phyloP scores from a whole-genome alignment of 1,140 invertebrate species.

The Sweltsa coloradensis region DNA sequence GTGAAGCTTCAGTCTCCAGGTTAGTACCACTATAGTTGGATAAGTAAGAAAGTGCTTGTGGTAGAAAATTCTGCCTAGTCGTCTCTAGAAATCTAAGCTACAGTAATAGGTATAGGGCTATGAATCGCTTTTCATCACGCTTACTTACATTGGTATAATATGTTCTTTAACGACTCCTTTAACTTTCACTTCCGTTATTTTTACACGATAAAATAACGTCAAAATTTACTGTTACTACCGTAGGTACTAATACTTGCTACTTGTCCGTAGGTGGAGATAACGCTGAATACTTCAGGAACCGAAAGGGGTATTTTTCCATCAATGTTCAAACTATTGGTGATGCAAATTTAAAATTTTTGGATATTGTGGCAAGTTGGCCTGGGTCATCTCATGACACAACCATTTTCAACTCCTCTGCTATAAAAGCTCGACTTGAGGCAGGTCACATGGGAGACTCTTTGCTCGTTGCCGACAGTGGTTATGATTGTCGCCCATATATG shows the following conservation, averaged over 20 bases:
- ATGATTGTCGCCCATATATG: conserved; percentile 13
- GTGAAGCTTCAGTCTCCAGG: conserved; percentile 31
- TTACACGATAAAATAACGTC: not conserved
- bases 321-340: conserved; percentile 6
- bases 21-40: no score
- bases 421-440: not conserved
- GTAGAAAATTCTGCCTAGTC: no score
- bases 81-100: no score
- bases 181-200: not conserved
- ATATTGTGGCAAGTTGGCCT: conserved; percentile 7
- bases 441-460: no score
- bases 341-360: conserved; percentile 4
- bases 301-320: conserved; percentile 6
- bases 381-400: conserved; percentile 3
- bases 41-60: no score
- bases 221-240: not conserved
- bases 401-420: conserved; percentile 2
- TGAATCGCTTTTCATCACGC: no score
- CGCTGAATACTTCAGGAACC: conserved; percentile 1
- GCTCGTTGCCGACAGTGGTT: no score
- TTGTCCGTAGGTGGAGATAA: conserved; percentile 15
- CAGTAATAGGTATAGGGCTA: no score
- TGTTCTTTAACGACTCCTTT: not conserved
- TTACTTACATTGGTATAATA: no score
- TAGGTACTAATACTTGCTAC: not conserved